Evolutionary conservation across 2,113 vertebrate genomes (phyloP).

Genomic region (Oryzias celebensis): DNA sequence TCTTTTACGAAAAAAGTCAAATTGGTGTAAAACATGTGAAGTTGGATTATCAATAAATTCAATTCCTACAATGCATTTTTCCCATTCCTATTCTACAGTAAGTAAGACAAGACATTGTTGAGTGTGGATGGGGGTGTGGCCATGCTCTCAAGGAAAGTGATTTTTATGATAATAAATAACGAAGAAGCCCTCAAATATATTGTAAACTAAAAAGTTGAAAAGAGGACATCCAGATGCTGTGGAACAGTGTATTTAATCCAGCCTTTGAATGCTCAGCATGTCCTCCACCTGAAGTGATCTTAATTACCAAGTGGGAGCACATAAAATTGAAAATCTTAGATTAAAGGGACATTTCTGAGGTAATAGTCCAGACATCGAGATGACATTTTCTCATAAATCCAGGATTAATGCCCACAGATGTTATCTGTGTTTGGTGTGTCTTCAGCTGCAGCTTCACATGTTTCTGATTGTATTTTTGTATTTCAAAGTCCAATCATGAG

Average conservation of each 20-base stretch:
- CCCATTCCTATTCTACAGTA: too few species aligned
- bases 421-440: not conserved
- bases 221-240: not conserved
- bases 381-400: not conserved
- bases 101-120: too few species aligned
- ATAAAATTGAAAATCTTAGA: not conserved
- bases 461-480: not conserved
- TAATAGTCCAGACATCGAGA: not conserved
- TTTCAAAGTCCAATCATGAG: not conserved
- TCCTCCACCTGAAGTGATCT: slow-evolving; percentile 1
- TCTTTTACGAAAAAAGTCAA: too few species aligned
- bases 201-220: not conserved
- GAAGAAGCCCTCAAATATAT: not conserved
- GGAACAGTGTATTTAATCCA: not conserved
- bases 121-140: too few species aligned
- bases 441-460: not conserved
- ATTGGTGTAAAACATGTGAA: too few species aligned
- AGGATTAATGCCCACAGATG: not conserved
- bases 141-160: not conserved
- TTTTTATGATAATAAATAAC: slow-evolving; percentile 2
- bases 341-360: not conserved
- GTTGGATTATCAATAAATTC: too few species aligned
- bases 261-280: not conserved
- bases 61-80: too few species aligned
- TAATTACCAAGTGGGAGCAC: too few species aligned